These are phyloP conservation scores for Autographa pulchrina DNA, from an alignment of 2,888 invertebrate genomes.

Conservation along the genomic window DNA sequence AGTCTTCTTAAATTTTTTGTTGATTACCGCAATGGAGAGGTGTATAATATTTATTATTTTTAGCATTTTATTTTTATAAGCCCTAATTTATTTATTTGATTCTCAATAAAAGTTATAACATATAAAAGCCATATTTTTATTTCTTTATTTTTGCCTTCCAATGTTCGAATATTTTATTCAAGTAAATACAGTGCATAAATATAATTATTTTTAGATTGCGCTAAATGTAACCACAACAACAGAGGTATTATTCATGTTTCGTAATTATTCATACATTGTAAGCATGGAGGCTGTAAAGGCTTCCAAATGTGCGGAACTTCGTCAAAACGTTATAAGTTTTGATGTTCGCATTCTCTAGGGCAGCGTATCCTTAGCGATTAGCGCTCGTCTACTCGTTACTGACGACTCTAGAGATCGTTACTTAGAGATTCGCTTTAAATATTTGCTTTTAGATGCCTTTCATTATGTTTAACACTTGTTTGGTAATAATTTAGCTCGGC, in stretches of 20 bases:
- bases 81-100: no score
- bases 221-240: no score
- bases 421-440: conserved; percentile 20
- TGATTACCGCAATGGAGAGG: no score
- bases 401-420: conserved; percentile 25
- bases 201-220: no score
- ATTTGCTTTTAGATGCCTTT: conserved; percentile 7
- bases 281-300: conserved; percentile 32
- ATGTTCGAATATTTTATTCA: no score
- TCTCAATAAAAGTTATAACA: no score
- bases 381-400: conserved; percentile 36
- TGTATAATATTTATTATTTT: no score
- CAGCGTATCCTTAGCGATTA: conserved; percentile 51
- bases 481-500: not conserved
- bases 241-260: conserved; percentile 15
- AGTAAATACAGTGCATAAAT: no score
- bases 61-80: no score
- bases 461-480: not conserved
- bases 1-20: no score
- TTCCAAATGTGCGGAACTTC: conserved; percentile 42
- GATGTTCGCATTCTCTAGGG: conserved; percentile 47
- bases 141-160: no score
- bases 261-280: conserved; percentile 47
- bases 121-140: no score
- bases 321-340: conserved; percentile 54